These are phyloP conservation scores for Rotaria macrura DNA, from an alignment of 2,888 invertebrate genomes.

Conservation along the genomic window DNA sequence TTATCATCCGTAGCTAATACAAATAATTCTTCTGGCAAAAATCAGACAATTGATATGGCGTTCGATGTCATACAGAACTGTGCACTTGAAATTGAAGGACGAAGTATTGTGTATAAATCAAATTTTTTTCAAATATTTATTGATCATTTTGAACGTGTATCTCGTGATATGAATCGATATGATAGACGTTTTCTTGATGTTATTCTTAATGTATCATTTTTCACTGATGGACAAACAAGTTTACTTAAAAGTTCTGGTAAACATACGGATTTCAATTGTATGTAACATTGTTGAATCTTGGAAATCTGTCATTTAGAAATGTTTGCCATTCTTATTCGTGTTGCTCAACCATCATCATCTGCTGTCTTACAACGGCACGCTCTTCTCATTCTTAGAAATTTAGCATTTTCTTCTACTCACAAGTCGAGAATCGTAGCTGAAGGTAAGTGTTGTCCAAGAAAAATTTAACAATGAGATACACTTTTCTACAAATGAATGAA, in stretches of 20 bases:
- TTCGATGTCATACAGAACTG: neutral
- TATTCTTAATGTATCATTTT: neutral
- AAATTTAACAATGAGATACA: neutral
- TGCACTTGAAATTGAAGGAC: neutral
- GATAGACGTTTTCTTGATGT: constrained; percentile 1
- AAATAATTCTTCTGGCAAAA: neutral
- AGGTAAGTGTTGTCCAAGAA: neutral
- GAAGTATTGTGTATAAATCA: constrained; percentile 17
- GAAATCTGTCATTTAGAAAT: neutral
- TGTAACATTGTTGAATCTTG: no score
- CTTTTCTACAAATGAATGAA: no score
- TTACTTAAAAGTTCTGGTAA: neutral
- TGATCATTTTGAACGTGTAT: constrained; percentile 16
- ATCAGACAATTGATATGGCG: neutral
- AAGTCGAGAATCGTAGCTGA: neutral
- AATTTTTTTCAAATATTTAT: neutral
- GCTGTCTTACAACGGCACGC: neutral
- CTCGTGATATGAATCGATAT: neutral
- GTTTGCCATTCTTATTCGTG: neutral
- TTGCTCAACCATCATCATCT: neutral
- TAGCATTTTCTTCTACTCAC: neutral
- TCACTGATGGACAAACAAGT: neutral
- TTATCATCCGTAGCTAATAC: neutral
- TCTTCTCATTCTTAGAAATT: neutral
- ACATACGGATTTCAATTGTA: neutral